Evolutionary conservation across 2,888 invertebrate genomes (phyloP).

Genomic region (Watsonalla binaria): DNA sequence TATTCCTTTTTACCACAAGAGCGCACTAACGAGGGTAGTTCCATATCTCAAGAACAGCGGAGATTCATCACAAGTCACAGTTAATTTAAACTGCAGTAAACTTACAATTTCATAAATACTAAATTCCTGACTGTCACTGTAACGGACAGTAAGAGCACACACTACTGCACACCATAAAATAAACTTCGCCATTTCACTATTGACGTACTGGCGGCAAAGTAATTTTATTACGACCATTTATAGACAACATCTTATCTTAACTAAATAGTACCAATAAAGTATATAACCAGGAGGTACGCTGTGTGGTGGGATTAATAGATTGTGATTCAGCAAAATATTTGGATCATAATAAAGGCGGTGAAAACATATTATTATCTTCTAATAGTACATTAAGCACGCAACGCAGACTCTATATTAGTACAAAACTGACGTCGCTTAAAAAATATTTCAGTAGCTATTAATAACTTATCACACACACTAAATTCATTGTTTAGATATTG

Average conservation of each 20-base stretch:
- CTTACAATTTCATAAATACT: slow-evolving; percentile 20
- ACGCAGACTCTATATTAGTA: too few relatives aligned
- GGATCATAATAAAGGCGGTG: background rate
- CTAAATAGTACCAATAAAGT: background rate
- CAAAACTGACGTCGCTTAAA: too few relatives aligned
- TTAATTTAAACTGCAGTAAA: background rate
- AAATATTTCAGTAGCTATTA: too few relatives aligned
- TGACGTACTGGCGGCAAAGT: background rate
- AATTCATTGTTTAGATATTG: too few relatives aligned
- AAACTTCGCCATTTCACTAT: background rate
- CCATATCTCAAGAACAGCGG: too few relatives aligned
- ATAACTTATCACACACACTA: too few relatives aligned
- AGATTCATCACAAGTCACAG: background rate
- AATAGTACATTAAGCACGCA: too few relatives aligned
- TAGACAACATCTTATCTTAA: background rate
- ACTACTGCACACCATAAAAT: background rate
- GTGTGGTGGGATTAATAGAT: background rate
- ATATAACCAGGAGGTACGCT: background rate
- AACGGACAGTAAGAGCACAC: background rate
- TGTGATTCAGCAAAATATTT: background rate
- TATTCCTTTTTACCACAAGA: too few relatives aligned
- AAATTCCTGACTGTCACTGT: background rate
- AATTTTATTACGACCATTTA: background rate
- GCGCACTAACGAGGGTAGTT: too few relatives aligned
- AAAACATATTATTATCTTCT: too few relatives aligned